Evolutionary conservation across 2,888 invertebrate genomes (phyloP).

Genomic region (Eupithecia exiguata): DNA sequence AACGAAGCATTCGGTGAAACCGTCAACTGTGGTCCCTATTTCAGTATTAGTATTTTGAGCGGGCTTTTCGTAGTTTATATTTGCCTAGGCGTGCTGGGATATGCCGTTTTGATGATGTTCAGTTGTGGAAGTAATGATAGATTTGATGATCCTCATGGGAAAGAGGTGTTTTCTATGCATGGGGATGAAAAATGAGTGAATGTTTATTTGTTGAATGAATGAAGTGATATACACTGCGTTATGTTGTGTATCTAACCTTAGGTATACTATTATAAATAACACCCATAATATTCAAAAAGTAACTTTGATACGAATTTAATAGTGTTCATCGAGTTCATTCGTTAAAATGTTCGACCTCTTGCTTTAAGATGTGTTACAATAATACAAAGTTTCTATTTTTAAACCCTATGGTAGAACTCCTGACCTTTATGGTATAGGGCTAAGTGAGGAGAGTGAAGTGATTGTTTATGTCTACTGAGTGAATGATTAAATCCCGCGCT

Average conservation of each 20-base stretch:
- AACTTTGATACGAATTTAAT: too few relatives aligned
- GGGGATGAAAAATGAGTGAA: background rate
- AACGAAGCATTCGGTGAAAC: slow-evolving; percentile 47
- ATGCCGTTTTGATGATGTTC: slow-evolving; percentile 50
- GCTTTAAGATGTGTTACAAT: background rate
- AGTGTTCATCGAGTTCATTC: background rate
- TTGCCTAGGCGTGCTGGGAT: slow-evolving; percentile 47
- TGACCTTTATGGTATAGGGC: too few relatives aligned
- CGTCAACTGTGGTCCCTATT: slow-evolving; percentile 62
- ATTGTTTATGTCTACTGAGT: background rate
- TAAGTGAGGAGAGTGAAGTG: background rate
- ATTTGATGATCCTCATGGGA: slow-evolving; percentile 61
- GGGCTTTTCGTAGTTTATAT: slow-evolving; percentile 51
- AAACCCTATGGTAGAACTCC: background rate
- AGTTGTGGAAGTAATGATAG: slow-evolving; percentile 53
- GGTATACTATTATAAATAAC: too few relatives aligned
- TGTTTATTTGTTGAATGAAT: background rate
- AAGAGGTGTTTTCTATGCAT: slow-evolving; percentile 26
- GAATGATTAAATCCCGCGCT: background rate
- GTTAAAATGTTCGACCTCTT: background rate
- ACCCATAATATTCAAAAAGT: too few relatives aligned
- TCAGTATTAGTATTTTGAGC: slow-evolving; percentile 53
- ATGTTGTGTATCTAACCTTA: too few relatives aligned
- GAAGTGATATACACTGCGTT: background rate
- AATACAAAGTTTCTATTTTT: background rate